Percentiles rank a stretch among this genome's conserved stretches.
These are phyloP conservation scores for Hirtodrosophila alboralis DNA, from an alignment of 2,888 invertebrate species.

Conservation along the genomic window DNA sequence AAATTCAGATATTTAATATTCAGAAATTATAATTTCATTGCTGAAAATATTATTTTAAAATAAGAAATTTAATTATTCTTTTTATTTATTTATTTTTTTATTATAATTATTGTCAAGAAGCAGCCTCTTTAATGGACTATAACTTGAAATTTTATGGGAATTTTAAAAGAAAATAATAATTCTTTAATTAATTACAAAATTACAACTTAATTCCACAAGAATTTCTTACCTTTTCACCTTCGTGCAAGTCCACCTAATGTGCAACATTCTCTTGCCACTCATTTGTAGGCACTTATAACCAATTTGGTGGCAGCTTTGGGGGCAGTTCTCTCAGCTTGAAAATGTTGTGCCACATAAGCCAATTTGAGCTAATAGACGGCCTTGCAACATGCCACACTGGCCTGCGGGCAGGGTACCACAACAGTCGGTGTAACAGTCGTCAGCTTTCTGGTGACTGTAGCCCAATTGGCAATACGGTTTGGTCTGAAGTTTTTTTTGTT, in stretches of 20 bases:
- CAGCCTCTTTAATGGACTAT: no score
- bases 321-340: conserved; percentile 18
- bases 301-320: conserved; percentile 31
- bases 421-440: conserved; percentile 24
- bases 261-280: conserved; percentile 7
- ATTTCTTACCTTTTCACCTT: no score
- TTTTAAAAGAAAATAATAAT: no score
- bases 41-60: no score
- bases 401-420: conserved; percentile 62
- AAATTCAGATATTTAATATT: no score
- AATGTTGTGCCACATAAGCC: conserved; percentile 17
- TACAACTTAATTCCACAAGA: no score
- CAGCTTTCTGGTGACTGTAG: neutral
- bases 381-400: conserved; percentile 24
- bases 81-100: no score
- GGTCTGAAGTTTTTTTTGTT: conserved; percentile 44
- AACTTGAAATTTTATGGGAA: no score
- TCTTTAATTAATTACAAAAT: no score
- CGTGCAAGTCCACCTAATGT: neutral
- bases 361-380: conserved; percentile 31
- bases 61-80: no score
- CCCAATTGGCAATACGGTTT: conserved; percentile 22
- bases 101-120: no score
- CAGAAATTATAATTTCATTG: no score
- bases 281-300: conserved; percentile 39